phyloP scores from a whole-genome alignment of 2,113 vertebrate genomes.

The Serinus canaria region DNA sequence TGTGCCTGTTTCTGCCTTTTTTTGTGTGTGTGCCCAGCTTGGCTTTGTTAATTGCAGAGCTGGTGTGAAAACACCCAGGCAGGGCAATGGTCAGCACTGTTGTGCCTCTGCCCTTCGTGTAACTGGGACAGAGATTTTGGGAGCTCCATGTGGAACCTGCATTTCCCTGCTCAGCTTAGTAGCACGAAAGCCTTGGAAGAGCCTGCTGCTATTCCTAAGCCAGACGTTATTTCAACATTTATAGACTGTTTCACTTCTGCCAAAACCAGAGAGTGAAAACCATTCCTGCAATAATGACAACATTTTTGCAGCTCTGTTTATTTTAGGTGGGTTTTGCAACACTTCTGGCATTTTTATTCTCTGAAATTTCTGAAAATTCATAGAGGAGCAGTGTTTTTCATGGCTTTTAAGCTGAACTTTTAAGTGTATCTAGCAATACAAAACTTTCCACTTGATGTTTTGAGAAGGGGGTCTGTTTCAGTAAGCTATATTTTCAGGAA shows the following conservation, averaged over 20 bases:
- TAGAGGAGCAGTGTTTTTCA: not conserved
- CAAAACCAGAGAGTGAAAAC: slow-evolving; percentile 2
- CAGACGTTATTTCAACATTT: not conserved
- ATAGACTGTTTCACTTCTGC: not conserved
- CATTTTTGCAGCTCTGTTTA: not conserved
- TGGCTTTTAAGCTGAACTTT: not conserved
- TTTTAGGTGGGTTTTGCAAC: not conserved
- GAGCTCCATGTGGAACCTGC: not conserved
- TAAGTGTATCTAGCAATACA: not conserved
- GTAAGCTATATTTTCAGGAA: not conserved
- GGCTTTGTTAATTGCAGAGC: not conserved
- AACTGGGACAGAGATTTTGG: not conserved
- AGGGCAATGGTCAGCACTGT: not conserved
- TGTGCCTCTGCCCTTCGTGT: not conserved
- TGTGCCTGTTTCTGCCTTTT: not conserved
- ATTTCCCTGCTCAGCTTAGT: not conserved
- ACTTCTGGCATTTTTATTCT: not conserved
- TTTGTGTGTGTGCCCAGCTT: not conserved
- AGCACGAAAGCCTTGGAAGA: not conserved
- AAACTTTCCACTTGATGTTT: not conserved
- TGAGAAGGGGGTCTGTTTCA: not conserved
- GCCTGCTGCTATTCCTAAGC: not conserved
- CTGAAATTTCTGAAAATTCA: not conserved
- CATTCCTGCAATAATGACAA: not conserved
- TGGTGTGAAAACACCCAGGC: not conserved